Percentiles rank a stretch among this genome's conserved stretches.
Conservation (phyloP, 2,113 vertebrate genomes). For the Pituophis catenifer region DNA sequence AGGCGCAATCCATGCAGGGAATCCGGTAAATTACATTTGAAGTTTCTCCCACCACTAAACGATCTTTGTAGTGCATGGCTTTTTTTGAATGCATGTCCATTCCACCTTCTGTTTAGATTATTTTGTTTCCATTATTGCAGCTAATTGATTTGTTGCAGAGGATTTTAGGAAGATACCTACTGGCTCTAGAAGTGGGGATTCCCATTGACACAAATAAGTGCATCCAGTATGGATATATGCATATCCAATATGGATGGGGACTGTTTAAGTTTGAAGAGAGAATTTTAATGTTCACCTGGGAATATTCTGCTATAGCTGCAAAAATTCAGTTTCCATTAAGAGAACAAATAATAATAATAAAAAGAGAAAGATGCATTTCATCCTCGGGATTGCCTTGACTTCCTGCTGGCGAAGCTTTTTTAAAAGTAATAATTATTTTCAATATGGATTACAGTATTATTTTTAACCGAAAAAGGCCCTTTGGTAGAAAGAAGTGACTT, state of each 20-base stretch:
- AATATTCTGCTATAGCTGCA: not conserved
- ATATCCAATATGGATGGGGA: not conserved
- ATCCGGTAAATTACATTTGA: not conserved
- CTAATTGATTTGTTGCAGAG: not conserved
- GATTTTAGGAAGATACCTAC: not conserved
- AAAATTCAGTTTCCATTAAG: not conserved
- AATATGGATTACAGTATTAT: not conserved
- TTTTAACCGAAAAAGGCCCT: not conserved
- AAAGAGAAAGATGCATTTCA: not conserved
- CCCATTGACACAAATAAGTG: not conserved
- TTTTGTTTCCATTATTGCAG: not conserved
- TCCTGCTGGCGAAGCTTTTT: not conserved
- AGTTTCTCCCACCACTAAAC: not conserved
- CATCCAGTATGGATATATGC: not conserved
- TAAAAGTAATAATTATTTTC: not conserved
- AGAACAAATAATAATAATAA: not conserved
- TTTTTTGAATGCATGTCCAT: not conserved
- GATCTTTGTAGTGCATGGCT: not conserved
- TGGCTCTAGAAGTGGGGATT: not conserved
- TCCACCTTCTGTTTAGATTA: not conserved
- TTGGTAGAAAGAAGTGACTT: not conserved
- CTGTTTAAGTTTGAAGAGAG: not conserved
- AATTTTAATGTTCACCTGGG: not conserved
- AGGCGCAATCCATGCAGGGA: not conserved
- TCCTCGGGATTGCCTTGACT: not conserved